Conservation (phyloP, 2,888 invertebrate genomes). For the Laothoe populi region DNA sequence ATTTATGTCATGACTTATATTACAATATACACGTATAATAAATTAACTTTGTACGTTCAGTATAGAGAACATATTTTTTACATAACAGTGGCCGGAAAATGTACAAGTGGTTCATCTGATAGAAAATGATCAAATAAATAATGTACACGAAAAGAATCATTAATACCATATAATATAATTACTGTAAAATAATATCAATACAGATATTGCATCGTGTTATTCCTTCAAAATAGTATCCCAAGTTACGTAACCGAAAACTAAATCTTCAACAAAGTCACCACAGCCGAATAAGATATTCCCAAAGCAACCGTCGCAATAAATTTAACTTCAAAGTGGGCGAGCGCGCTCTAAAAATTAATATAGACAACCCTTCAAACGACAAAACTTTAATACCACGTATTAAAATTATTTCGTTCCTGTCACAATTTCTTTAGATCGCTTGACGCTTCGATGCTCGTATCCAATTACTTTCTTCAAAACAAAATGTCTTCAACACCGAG, state of each 20-base stretch:
- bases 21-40: too few species aligned
- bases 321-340: slow-evolving; percentile 14
- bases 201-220: too few species aligned
- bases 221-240: too few species aligned
- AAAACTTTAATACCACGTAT: slow-evolving; percentile 55
- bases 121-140: too few species aligned
- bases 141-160: too few species aligned
- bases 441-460: slow-evolving; percentile 61
- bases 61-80: too few species aligned
- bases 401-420: slow-evolving; percentile 64
- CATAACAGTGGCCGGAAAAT: too few species aligned
- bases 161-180: neutral
- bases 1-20: too few species aligned
- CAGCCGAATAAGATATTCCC: neutral
- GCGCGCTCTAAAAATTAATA: slow-evolving; percentile 22
- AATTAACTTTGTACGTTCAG: too few species aligned
- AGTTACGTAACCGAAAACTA: neutral
- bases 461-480: slow-evolving; percentile 69
- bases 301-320: slow-evolving; percentile 13
- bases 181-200: neutral
- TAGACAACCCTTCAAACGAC: slow-evolving; percentile 38
- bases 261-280: neutral
- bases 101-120: too few species aligned
- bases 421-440: slow-evolving; percentile 61
- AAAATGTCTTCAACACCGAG: slow-evolving; percentile 64